A percentile compares a stretch with the other conserved stretches of the same genome.
Evolutionary conservation across 2,797 vertebrate genomes (phyloP).

Genomic region (Microctenopoma stevenorrisi): DNA sequence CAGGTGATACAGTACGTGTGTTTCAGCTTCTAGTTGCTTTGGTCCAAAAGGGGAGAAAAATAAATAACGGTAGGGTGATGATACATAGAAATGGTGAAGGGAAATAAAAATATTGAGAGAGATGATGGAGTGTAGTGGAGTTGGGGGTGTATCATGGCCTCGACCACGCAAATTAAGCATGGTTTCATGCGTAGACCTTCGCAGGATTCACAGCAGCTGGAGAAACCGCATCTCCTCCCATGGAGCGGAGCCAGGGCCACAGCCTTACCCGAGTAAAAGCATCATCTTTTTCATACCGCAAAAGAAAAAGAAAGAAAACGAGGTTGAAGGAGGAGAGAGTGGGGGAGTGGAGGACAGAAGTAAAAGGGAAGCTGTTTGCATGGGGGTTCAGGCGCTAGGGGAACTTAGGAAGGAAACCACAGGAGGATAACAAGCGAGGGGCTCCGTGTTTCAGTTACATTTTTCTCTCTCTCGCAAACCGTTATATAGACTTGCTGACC

Average conservation of each 20-base stretch:
- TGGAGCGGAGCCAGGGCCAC: slow-evolving; percentile 69
- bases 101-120: slow-evolving; percentile 19
- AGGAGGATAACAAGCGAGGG: slow-evolving; percentile 71
- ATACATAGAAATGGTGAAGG: slow-evolving; percentile 7
- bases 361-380: slow-evolving; percentile 62
- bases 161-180: slow-evolving; percentile 72
- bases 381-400: slow-evolving; percentile 62
- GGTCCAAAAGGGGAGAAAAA: no score
- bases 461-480: slow-evolving; percentile 66
- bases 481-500: slow-evolving; percentile 76
- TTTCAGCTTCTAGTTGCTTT: no score
- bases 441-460: slow-evolving; percentile 77
- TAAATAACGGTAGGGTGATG: not conserved
- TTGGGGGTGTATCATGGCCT: slow-evolving; percentile 41
- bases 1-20: not conserved
- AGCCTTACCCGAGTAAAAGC: slow-evolving; percentile 72
- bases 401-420: slow-evolving; percentile 78
- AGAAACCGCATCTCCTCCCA: slow-evolving; percentile 82
- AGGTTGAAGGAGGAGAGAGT: slow-evolving; percentile 34
- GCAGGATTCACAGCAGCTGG: slow-evolving; percentile 79
- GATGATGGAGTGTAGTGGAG: slow-evolving; percentile 35
- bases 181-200: slow-evolving; percentile 70
- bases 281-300: slow-evolving; percentile 72
- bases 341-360: slow-evolving; percentile 38
- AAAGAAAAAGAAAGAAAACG: slow-evolving; percentile 61